Base-by-base conservation (phyloP, 1,140 invertebrate species). In the Cataglyphis hispanica region DNA sequence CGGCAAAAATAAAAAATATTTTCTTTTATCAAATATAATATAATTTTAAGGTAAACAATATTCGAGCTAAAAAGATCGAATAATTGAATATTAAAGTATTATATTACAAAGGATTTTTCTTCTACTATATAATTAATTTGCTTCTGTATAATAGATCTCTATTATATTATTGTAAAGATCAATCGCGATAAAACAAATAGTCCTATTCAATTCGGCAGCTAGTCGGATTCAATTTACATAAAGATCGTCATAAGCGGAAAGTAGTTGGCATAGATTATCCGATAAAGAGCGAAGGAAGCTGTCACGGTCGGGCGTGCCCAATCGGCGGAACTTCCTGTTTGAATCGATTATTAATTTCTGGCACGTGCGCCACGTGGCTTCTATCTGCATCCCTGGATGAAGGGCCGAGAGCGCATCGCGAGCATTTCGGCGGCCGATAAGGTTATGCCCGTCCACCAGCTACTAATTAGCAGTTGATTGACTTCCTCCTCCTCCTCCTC, bases 391-490 rank as follows among this genome's bases (percentile, higher is more conserved):
- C 76, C 53, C 86, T n/a, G 63, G 76, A 90, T 74, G 88, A 89
- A 46, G 58, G 40, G 27, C 64, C 88, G 74, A 58, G 63, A 58
- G 63, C 61, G 60, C 70, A 84, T 87, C 81, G 89, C 76, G 86
- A 56, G 83, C 83, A 76, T 90, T 90, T 90, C 77, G 77, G 60
- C 77, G 40, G 70, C 76, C 77, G 86, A 75, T 87, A 90, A 90
- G 87, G 83, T 90, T 90, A 90, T 87, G 89, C 72, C 72, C 81
- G 85, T 87, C 86, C 89, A 90, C 87, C 61, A 84, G 89, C 83
- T 90, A 84, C 83, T 90, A 90, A 90, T 90, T 90, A 90, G 58
- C 88, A 58, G 85, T 87, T 90, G 89, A 90, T 86, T 90, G 86
- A 85, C 83, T 87, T 63, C 83, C 81, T 84, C 76, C 63, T 40